These are phyloP conservation scores for Monopterus albus DNA, from an alignment of 2,113 vertebrate genomes.

Conservation along the genomic window DNA sequence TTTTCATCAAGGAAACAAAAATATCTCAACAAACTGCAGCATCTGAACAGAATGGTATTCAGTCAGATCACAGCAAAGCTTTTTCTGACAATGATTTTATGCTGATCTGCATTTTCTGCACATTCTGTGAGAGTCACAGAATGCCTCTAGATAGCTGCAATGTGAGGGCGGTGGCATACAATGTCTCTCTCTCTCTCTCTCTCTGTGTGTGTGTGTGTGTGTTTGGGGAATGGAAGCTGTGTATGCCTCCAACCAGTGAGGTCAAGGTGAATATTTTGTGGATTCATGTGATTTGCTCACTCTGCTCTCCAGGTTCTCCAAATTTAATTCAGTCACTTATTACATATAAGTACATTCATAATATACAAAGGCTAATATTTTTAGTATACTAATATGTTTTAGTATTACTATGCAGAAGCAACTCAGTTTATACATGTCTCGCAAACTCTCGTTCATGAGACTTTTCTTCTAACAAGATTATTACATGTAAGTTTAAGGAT, in stretches of 20 bases:
- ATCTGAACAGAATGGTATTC: conserved; percentile 28
- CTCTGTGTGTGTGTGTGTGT: background rate
- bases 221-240: background rate
- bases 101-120: conserved; percentile 18
- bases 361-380: too few relatives aligned
- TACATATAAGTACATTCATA: too few relatives aligned
- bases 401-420: too few relatives aligned
- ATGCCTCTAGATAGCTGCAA: conserved; percentile 32
- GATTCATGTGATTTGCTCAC: conserved; percentile 14
- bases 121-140: conserved; percentile 23
- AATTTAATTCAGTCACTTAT: conserved; percentile 4
- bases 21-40: background rate
- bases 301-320: background rate
- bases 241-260: background rate
- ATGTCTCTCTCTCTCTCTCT: too few relatives aligned
- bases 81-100: conserved; percentile 23
- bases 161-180: conserved; percentile 4
- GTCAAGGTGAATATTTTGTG: conserved; percentile 51
- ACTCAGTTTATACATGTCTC: too few relatives aligned
- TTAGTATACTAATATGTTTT: too few relatives aligned
- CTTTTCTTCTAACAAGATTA: too few relatives aligned
- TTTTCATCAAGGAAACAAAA: conserved; percentile 22
- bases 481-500: too few relatives aligned
- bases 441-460: too few relatives aligned
- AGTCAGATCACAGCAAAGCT: conserved; percentile 14